A percentile compares a stretch with the other conserved stretches of the same genome.
Conservation (phyloP, 2,113 vertebrate genomes). For the Calyptomena viridis region DNA sequence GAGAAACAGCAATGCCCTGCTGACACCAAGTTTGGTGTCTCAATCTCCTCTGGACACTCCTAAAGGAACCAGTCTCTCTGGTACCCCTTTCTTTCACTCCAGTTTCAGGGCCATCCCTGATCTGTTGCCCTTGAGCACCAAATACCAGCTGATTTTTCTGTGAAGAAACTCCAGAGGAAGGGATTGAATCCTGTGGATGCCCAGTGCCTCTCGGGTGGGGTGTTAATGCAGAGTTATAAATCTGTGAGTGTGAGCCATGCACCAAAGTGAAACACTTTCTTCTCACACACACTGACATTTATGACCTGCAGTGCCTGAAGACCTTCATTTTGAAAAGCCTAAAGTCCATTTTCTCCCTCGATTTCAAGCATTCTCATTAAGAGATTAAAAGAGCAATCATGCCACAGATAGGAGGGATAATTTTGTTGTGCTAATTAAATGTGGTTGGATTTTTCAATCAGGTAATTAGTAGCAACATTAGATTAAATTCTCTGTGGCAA, state of each 20-base stretch:
- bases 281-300: background rate
- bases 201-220: background rate
- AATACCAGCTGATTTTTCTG: background rate
- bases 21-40: background rate
- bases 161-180: background rate
- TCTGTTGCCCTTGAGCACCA: background rate
- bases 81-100: background rate
- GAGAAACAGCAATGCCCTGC: background rate
- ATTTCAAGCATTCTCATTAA: background rate
- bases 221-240: background rate
- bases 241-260: background rate
- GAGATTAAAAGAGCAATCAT: background rate
- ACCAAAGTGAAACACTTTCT: background rate
- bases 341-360: background rate
- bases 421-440: slow-evolving; percentile 8
- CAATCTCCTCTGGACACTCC: background rate
- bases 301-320: background rate
- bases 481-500: background rate
- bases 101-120: background rate
- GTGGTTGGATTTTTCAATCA: background rate
- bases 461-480: background rate
- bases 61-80: background rate
- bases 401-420: background rate
- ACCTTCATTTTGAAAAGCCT: background rate
- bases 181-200: background rate